A percentile compares a stretch with the other conserved stretches of the same genome.
Evolutionary conservation across 1,140 invertebrate genomes (phyloP).

Genomic region (Drosophila asahinai): DNA sequence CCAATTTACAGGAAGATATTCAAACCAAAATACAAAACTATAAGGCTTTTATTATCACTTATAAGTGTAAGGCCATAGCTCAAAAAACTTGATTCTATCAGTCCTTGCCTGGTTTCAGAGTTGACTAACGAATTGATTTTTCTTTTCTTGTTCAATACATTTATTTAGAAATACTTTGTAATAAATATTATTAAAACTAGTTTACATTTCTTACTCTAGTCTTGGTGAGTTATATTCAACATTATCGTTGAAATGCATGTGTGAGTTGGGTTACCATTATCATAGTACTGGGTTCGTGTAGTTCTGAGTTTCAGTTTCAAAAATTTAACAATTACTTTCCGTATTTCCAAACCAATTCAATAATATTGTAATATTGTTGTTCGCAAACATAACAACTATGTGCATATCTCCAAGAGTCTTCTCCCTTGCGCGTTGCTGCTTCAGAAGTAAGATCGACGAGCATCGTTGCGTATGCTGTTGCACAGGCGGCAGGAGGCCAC

Average conservation of each 20-base stretch:
- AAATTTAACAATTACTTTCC: slow-evolving; percentile 8
- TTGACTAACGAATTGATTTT: no score
- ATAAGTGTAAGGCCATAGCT: no score
- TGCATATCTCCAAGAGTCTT: neutral
- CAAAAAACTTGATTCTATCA: no score
- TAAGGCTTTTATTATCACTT: no score
- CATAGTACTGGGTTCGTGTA: slow-evolving; percentile 7
- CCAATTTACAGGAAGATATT: no score
- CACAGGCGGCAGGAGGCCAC: slow-evolving; percentile 71
- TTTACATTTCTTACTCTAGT: slow-evolving; percentile 27
- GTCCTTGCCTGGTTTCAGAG: no score
- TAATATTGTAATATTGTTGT: slow-evolving; percentile 12
- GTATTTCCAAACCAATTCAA: neutral
- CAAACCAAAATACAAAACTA: no score
- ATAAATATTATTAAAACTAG: slow-evolving; percentile 45
- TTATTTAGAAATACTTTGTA: slow-evolving; percentile 40
- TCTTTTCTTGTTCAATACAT: neutral
- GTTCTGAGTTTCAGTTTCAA: slow-evolving; percentile 9
- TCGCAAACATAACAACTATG: slow-evolving; percentile 12
- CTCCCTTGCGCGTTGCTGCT: neutral
- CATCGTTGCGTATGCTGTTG: slow-evolving; percentile 80
- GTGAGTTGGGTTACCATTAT: slow-evolving; percentile 8
- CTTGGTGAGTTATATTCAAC: slow-evolving; percentile 19
- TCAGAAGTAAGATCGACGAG: slow-evolving; percentile 66
- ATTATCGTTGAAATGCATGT: slow-evolving; percentile 11